Evolutionary conservation across 2,113 vertebrate species (phyloP).

Genomic region (Sinocyclocheilus maitianheensis): DNA sequence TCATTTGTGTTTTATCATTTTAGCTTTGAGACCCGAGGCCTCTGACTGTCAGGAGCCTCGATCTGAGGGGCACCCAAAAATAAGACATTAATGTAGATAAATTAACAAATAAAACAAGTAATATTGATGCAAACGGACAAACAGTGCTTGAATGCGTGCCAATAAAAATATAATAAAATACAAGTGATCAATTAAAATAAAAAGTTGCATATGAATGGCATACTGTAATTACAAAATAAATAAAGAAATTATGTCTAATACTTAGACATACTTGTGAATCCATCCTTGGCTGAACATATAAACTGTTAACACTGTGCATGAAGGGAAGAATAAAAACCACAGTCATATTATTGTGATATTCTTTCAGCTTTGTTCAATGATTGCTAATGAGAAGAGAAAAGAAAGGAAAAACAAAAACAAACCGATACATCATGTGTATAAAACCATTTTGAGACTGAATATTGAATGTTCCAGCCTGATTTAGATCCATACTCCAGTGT

Average conservation of each 20-base stretch:
- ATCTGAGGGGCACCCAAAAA: neutral
- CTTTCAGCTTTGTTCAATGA: neutral
- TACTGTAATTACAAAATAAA: neutral
- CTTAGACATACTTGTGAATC: neutral
- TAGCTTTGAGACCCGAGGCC: neutral
- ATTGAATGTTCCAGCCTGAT: neutral
- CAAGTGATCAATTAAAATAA: neutral
- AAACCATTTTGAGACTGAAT: neutral
- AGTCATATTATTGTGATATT: neutral
- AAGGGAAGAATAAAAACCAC: neutral
- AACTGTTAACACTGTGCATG: neutral
- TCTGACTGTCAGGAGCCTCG: neutral
- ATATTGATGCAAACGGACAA: neutral
- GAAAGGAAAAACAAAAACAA: neutral
- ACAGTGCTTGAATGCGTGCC: neutral
- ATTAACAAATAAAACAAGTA: neutral
- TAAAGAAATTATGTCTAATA: neutral
- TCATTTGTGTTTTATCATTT: slow-evolving; percentile 22
- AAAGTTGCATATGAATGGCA: neutral
- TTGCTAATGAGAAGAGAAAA: neutral
- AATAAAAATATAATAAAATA: neutral
- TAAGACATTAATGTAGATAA: neutral
- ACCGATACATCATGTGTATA: neutral
- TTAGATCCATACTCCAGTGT: neutral
- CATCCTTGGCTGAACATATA: neutral